Evolutionary conservation across 92 coral and sea anemone species (phyloP), one percentile per base, ranked within the genome.

Genomic region (Desmophyllum pertusum): DNA sequence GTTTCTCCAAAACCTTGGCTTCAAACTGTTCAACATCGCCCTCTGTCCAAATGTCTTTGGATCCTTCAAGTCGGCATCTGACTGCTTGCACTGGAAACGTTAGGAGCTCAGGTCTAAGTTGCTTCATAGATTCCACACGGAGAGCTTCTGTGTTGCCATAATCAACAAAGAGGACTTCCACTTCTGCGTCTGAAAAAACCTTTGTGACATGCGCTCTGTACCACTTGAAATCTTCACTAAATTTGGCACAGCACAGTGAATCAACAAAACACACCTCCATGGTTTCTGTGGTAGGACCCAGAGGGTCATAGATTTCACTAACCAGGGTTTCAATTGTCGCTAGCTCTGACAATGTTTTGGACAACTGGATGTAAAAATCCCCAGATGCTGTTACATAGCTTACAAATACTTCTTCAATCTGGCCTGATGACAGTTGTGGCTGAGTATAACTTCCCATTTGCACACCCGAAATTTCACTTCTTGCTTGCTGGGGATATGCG

Each of bases 131-230:
- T 36, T 76, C 63, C 35, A 89, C 80, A 5, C 84, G 72, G 23
- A 89, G 83, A 21, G 87, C 83, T 38, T 94, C 96, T 57, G 91
- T 84, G 80, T 96, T 92, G 35, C 99, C 99, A 86, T 87, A 94
- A 73, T 96, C 99, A 75, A 94, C 87, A 74, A 96, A 96, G 11
- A 70, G 66, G 77, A 96, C 98, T 73, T 90, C 94, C 25, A 88
- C 91, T 84, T 89, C 84, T 13, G 89, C 51, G 41, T 91, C 88
- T 5, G 95, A 73, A 23, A 66, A 11, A 2, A 93, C 48, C 36
- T 81, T 90, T 14, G 83, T 95, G 53, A 95, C 80, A 1, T 43
- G 75, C 10, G 98, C 98, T 67, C 98, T 85, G 86, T 93, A 95
- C 93, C 95, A 95, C 42, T 85, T 75, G 50, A 78, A 83, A 81